Percentiles rank a stretch among this genome's conserved stretches.
Evolutionary conservation across 1,140 invertebrate genomes (phyloP).

Genomic region (Ganaspis sp.): DNA sequence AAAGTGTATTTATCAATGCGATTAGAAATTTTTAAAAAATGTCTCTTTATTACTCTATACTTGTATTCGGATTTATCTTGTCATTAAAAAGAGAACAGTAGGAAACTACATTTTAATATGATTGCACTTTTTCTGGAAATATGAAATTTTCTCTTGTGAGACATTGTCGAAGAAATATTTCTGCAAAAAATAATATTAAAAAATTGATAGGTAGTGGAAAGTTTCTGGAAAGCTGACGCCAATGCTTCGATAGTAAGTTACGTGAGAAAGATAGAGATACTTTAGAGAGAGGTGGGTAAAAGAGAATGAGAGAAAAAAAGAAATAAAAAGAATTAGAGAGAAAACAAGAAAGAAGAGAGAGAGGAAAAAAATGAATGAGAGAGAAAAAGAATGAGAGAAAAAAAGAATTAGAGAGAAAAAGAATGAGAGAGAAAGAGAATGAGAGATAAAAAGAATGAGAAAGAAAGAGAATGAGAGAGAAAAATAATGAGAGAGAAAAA

Average conservation of each 20-base stretch:
- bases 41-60: too few species aligned
- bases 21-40: too few species aligned
- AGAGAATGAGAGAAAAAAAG: not conserved
- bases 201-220: not conserved
- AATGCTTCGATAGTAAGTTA: slow-evolving; percentile 2
- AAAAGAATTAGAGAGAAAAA: slow-evolving; percentile 9
- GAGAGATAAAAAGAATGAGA: slow-evolving; percentile 58
- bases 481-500: not conserved
- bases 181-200: too few species aligned
- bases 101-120: too few species aligned
- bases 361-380: not conserved
- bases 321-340: not conserved
- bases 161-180: too few species aligned
- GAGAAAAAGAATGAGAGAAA: too few species aligned
- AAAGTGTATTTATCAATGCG: too few species aligned
- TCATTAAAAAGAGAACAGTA: too few species aligned
- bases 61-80: too few species aligned
- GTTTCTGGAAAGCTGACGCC: not conserved
- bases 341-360: not conserved
- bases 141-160: too few species aligned
- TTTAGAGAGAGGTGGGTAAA: not conserved
- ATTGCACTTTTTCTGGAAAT: too few species aligned
- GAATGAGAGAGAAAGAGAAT: slow-evolving; percentile 49
- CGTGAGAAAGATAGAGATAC: not conserved
- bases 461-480: not conserved